phyloP scores from a whole-genome alignment of 2,113 vertebrate species.

The Aegypius monachus region DNA sequence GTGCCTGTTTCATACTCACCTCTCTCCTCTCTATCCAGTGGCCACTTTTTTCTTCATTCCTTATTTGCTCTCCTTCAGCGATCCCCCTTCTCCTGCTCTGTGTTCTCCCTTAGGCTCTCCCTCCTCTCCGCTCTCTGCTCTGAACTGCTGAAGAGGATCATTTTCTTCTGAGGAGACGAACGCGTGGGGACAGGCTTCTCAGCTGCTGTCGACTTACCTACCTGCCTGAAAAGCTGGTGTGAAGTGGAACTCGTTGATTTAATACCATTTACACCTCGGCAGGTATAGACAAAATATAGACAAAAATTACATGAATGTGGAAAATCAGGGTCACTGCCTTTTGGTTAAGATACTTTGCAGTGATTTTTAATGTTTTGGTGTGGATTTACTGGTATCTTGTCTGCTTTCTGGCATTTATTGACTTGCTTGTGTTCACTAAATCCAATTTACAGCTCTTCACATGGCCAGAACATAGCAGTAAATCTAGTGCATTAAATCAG shows the following conservation, averaged over 20 bases:
- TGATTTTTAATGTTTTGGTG: constrained; percentile 12
- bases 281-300: background rate
- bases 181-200: background rate
- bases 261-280: background rate
- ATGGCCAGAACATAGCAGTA: constrained; percentile 15
- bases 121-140: background rate
- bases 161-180: background rate
- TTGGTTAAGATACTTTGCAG: background rate
- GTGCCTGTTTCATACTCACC: background rate
- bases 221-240: background rate
- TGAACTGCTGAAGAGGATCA: background rate
- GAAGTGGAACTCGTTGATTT: background rate
- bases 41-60: background rate
- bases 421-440: constrained; percentile 14
- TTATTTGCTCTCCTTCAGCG: background rate
- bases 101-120: background rate
- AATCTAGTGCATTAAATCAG: constrained; percentile 45
- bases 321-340: background rate
- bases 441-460: constrained; percentile 48
- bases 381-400: constrained; percentile 13
- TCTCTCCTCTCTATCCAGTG: background rate
- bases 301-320: background rate
- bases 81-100: background rate
- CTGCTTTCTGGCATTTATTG: constrained; percentile 40
- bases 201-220: background rate